A percentile compares a stretch with the other conserved stretches of the same genome.
phyloP scores from a whole-genome alignment of 2,888 invertebrate species.

The Mystacides longicornis region DNA sequence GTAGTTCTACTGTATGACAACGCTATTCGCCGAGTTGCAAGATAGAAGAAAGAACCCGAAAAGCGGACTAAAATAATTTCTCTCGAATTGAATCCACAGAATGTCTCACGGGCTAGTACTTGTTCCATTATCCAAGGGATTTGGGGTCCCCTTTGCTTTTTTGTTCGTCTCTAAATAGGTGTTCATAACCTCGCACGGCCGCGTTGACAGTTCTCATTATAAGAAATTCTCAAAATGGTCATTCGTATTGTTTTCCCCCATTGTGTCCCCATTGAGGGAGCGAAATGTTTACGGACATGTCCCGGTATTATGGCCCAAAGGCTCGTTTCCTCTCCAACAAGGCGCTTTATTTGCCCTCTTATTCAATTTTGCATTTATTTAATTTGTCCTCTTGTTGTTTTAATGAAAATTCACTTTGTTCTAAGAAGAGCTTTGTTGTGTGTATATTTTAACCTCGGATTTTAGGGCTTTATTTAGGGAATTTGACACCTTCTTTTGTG shows the following conservation, averaged over 20 bases:
- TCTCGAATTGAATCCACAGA: too few species aligned
- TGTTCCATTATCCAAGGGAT: too few species aligned
- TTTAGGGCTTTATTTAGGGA: background rate
- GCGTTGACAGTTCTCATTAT: conserved; percentile 2
- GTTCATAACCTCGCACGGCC: too few species aligned
- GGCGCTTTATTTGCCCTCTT: conserved; percentile 45
- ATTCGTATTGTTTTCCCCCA: conserved; percentile 17
- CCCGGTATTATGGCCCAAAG: conserved; percentile 4
- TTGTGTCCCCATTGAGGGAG: conserved; percentile 9
- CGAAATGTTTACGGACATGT: conserved; percentile 25
- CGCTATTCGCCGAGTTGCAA: too few species aligned
- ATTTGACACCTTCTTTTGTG: conserved; percentile 5
- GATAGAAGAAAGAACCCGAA: too few species aligned
- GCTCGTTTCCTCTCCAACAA: conserved; percentile 24
- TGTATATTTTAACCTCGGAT: conserved; percentile 1
- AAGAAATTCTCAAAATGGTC: conserved; percentile 12
- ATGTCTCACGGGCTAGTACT: too few species aligned
- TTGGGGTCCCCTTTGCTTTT: too few species aligned
- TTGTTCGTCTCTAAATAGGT: too few species aligned
- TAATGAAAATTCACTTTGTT: background rate
- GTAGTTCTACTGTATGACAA: too few species aligned
- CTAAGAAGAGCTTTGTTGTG: background rate
- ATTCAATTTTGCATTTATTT: conserved; percentile 53
- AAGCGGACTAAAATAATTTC: too few species aligned
- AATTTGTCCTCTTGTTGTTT: conserved; percentile 34